Conservation (phyloP, 2,113 vertebrate genomes). For the Psittacus erithacus region DNA sequence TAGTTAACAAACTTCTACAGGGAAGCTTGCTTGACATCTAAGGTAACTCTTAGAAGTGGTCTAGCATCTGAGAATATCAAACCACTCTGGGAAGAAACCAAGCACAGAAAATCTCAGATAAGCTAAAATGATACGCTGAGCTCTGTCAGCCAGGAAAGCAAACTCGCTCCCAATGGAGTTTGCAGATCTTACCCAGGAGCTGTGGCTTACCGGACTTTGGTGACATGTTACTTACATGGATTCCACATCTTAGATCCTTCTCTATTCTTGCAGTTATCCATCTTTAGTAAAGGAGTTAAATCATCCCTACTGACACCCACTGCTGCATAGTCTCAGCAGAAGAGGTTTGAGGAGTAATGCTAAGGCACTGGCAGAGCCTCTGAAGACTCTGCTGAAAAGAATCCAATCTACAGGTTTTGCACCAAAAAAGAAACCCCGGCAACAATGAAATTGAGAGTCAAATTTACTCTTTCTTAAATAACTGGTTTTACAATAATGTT, state of each 20-base stretch:
- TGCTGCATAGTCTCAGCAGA: not conserved
- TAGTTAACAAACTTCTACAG: not conserved
- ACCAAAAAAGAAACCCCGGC: not conserved
- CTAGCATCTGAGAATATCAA: not conserved
- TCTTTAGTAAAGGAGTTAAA: not conserved
- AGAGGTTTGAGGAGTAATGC: not conserved
- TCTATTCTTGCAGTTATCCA: not conserved
- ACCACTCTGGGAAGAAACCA: not conserved
- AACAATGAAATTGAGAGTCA: not conserved
- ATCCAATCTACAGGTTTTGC: not conserved
- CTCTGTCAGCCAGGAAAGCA: not conserved
- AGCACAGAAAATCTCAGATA: not conserved
- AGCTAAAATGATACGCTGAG: not conserved
- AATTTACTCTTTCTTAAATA: not conserved
- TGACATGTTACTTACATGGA: not conserved
- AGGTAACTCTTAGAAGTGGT: not conserved
- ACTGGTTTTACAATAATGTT: not conserved
- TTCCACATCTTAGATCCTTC: not conserved
- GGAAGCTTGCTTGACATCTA: not conserved
- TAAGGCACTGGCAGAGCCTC: not conserved
- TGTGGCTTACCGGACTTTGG: not conserved
- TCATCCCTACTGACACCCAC: not conserved
- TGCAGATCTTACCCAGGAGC: not conserved
- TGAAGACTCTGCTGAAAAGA: not conserved
- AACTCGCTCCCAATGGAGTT: not conserved